Base-by-base conservation (phyloP, 2,888 invertebrate species). In the Acrobasis consociella region DNA sequence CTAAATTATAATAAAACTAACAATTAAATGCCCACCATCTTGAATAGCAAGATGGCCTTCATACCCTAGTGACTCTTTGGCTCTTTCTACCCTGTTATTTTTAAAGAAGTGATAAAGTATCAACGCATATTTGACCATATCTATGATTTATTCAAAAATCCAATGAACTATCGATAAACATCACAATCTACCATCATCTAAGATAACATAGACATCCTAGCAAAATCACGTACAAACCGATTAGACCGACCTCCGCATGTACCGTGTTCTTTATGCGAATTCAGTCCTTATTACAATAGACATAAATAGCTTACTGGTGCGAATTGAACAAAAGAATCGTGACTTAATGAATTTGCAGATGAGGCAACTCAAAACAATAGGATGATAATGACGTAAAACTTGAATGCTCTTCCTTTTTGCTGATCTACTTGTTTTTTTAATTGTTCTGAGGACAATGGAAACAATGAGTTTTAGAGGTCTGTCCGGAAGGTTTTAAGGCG, bases 311-410 rank as follows among this genome's bases (percentile, higher is more conserved):
- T 55, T 55, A 55, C 53, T 38, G 15, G 1, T 15, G 55, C 38
- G 39, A 16, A 15, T 15, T 11, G 39, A 16, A 55, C 55, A 55
- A 52, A 52, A n/a, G 16, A 16, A 16, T 16, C 55, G 55, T 55
- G 55, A 55, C 39, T 15, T 11, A 16, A 16, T 9, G 5, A 46
- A n/a, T 46, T 46, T 55, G 39, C 55, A 11, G 39, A 55, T 55
- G 55, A 53, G 37, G 55, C 55, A 39, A 55, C 39, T 39, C 38
- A 15, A 39, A 8, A 55, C 55, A 55, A 55, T 55, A 39, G 16
- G 55, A 55, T 39, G 16, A 53, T 9, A 37, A 37, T 53, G 52
- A 53, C 38, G 37, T 38, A 2, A 46, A 46, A 10, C 13, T 52
- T 52, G 16, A 50, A 50, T 50, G 9, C 15, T 38, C 17, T 39